These are phyloP conservation scores for Myotis lucifugus DNA, from an alignment of 2,113 vertebrate genomes.

Conservation along the genomic window DNA sequence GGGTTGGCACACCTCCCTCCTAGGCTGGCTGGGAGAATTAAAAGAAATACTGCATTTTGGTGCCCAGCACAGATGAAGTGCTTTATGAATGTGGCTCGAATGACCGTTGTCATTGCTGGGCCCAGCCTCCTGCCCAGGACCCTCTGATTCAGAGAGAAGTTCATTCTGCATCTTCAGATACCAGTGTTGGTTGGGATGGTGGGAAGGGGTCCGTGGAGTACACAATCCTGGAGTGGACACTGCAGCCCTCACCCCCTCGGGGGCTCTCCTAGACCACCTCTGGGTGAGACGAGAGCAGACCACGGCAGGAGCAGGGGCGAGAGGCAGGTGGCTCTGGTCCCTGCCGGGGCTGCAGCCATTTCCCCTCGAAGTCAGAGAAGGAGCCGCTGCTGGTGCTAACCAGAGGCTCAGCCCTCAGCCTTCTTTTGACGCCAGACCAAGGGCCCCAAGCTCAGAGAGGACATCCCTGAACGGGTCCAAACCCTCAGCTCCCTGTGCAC, in stretches of 20 bases:
- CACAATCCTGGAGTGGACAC: not conserved
- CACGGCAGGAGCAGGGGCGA: not conserved
- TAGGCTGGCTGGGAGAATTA: not conserved
- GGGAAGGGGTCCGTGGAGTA: fast-evolving
- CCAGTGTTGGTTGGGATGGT: fast-evolving
- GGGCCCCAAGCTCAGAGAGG: not conserved
- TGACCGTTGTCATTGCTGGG: fast-evolving
- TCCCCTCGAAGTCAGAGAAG: not conserved
- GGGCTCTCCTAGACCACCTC: not conserved
- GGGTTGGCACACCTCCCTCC: not conserved
- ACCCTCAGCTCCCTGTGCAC: fast-evolving
- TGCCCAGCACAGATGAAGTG: fast-evolving
- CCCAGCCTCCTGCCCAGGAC: not conserved
- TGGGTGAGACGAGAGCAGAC: not conserved
- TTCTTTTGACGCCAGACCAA: not conserved
- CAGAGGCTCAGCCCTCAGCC: not conserved
- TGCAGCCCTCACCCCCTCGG: not conserved
- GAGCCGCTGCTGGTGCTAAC: fast-evolving
- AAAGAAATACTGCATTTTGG: not conserved
- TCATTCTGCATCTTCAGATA: fast-evolving
- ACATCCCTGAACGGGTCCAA: not conserved
- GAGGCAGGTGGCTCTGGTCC: not conserved
- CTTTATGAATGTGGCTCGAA: fast-evolving
- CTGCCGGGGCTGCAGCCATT: fast-evolving
- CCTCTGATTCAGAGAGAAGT: not conserved